phyloP scores from a whole-genome alignment of 2,888 invertebrate genomes.

The Pheosia gnoma region DNA sequence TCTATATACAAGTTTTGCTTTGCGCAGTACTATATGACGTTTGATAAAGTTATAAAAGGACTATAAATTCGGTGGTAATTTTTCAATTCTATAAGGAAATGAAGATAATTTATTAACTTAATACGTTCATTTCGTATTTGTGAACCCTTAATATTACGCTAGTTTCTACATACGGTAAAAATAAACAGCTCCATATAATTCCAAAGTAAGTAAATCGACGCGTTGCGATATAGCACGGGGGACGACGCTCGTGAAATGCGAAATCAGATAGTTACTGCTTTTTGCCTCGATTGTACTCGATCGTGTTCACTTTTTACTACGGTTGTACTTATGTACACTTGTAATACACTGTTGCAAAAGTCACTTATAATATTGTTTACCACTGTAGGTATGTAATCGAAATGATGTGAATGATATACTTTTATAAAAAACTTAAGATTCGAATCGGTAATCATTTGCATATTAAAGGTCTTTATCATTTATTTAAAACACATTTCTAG shows the following conservation, averaged over 20 bases:
- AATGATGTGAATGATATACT: background rate
- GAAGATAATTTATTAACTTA: no score
- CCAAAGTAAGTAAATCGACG: slow-evolving; percentile 20
- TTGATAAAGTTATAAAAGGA: no score
- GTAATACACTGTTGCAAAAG: slow-evolving; percentile 33
- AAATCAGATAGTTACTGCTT: slow-evolving; percentile 64
- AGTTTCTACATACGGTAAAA: background rate
- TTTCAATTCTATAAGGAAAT: no score
- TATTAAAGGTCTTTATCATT: no score
- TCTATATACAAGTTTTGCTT: no score
- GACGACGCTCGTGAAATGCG: slow-evolving; percentile 63
- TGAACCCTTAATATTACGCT: no score
- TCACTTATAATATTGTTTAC: slow-evolving; percentile 25
- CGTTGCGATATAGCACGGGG: slow-evolving; percentile 40
- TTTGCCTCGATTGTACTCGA: slow-evolving; percentile 49
- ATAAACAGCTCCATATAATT: slow-evolving; percentile 39
- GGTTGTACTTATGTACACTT: slow-evolving; percentile 36
- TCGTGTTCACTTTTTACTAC: slow-evolving; percentile 44
- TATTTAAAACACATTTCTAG: no score
- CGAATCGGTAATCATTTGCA: no score
- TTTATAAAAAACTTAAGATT: no score
- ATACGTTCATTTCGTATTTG: no score
- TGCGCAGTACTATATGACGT: no score
- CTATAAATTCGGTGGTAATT: no score
- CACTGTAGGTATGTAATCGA: slow-evolving; percentile 20